Evolutionary conservation across 2,113 vertebrate genomes (phyloP).

Genomic region (Penelope pileata): DNA sequence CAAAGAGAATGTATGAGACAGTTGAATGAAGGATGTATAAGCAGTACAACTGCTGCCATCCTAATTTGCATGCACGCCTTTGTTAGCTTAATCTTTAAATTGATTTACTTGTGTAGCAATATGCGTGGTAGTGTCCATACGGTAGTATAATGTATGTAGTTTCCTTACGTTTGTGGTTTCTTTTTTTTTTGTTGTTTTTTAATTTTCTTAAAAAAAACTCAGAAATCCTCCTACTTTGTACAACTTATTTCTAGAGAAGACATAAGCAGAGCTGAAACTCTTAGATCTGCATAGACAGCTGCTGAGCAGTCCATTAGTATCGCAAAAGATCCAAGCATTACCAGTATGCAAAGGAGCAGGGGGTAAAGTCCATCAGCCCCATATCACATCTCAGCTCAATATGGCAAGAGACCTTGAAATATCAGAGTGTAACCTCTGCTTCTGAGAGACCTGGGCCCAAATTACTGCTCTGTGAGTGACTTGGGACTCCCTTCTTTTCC

Average conservation of each 20-base stretch:
- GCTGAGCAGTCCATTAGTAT: neutral
- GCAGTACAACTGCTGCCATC: slow-evolving; percentile 5
- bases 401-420: neutral
- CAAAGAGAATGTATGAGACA: neutral
- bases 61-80: neutral
- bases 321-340: neutral
- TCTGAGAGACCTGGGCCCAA: neutral
- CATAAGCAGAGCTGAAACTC: neutral
- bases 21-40: slow-evolving; percentile 21
- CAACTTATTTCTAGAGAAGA: neutral
- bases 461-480: neutral
- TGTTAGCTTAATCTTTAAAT: slow-evolving; percentile 11
- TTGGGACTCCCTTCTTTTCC: neutral
- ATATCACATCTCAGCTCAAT: neutral
- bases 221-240: neutral
- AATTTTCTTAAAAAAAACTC: neutral
- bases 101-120: neutral
- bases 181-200: no score
- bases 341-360: neutral
- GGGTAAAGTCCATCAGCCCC: neutral
- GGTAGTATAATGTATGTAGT: neutral
- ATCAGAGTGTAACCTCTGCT: neutral
- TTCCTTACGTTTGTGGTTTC: neutral
- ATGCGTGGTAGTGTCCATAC: neutral
- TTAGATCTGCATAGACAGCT: neutral